These are phyloP conservation scores for Electrona antarctica DNA, from an alignment of 2,113 vertebrate genomes.

Conservation along the genomic window DNA sequence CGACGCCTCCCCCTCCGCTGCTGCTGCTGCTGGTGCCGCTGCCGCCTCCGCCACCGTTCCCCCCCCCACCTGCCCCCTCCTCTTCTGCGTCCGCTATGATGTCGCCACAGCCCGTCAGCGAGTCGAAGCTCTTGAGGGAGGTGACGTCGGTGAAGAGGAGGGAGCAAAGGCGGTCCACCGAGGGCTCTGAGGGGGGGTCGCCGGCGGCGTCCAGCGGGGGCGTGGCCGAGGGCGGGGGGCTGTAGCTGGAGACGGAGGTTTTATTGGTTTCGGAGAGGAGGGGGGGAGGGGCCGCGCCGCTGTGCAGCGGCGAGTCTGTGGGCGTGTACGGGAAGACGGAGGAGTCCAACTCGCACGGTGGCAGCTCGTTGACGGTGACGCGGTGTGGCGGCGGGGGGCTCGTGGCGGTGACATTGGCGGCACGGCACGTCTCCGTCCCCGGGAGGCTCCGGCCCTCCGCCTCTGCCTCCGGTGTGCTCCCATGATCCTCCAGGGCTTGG, in stretches of 20 bases:
- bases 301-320: slow-evolving; percentile 62
- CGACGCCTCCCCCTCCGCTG: slow-evolving; percentile 71
- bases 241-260: slow-evolving; percentile 64
- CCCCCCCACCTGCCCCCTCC: slow-evolving; percentile 70
- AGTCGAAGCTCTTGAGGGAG: slow-evolving; percentile 99
- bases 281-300: slow-evolving; percentile 17
- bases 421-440: not conserved
- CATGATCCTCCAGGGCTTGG: slow-evolving; percentile 59
- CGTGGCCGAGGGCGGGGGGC: slow-evolving; percentile 66
- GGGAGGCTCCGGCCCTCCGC: slow-evolving; percentile 46
- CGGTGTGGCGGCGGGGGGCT: slow-evolving; percentile 49
- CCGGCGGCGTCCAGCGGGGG: slow-evolving; percentile 80
- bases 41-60: slow-evolving; percentile 70
- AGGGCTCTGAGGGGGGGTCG: slow-evolving; percentile 93
- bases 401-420: slow-evolving; percentile 51
- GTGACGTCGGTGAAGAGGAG: slow-evolving; percentile 98
- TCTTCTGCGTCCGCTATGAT: slow-evolving; percentile 97
- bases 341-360: slow-evolving; percentile 57
- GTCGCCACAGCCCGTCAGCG: slow-evolving; percentile 98
- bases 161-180: slow-evolving; percentile 90
- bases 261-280: slow-evolving; percentile 64
- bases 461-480: slow-evolving; percentile 44
- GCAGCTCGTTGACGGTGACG: slow-evolving; percentile 59
- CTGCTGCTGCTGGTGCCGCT: slow-evolving; percentile 92
- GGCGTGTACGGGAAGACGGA: slow-evolving; percentile 60